A percentile compares a stretch with the other conserved stretches of the same genome.
Evolutionary conservation across 2,888 invertebrate genomes (phyloP).

Genomic region (Drosophila meridionalis): DNA sequence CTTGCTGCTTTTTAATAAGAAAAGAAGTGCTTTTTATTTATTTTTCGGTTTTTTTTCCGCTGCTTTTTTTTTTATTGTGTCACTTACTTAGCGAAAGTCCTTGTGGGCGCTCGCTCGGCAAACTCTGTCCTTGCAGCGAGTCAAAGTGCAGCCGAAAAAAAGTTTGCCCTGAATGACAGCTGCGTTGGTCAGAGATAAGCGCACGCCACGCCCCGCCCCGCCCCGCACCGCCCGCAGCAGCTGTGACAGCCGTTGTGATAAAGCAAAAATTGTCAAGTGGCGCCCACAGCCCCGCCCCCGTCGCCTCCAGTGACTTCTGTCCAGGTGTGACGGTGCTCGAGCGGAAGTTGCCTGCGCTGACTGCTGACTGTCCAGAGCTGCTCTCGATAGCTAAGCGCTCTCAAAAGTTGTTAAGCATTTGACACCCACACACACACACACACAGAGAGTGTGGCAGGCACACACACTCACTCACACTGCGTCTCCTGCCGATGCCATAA

Average conservation of each 20-base stretch:
- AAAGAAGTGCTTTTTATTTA: conserved; percentile 82
- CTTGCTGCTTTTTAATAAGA: conserved; percentile 76
- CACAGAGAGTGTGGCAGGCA: background rate
- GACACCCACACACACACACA: conserved; percentile 22
- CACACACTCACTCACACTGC: conserved; percentile 7
- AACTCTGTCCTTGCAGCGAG: conserved; percentile 30
- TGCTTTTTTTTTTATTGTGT: conserved; percentile 36
- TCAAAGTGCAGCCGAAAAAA: conserved; percentile 62
- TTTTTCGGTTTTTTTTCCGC: conserved; percentile 55
- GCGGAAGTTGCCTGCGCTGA: conserved; percentile 37
- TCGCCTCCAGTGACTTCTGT: background rate
- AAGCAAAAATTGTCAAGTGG: conserved; percentile 54
- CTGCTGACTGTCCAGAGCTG: conserved; percentile 34
- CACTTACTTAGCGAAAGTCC: conserved; percentile 43
- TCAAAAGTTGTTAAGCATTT: conserved; percentile 45
- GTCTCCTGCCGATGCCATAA: conserved; percentile 65
- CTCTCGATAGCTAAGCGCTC: conserved; percentile 61
- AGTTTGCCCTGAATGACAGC: conserved; percentile 69
- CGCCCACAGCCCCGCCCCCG: background rate
- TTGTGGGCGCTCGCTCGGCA: background rate
- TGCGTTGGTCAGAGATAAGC: conserved; percentile 68
- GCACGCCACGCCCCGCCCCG: conserved; percentile 10
- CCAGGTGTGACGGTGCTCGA: conserved; percentile 42
- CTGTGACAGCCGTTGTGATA: conserved; percentile 56
- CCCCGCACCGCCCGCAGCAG: conserved; percentile 47